A percentile compares a stretch with the other conserved stretches of the same genome.
These are phyloP conservation scores for Entelurus aequoreus DNA, from an alignment of 2,113 vertebrate genomes.

Conservation along the genomic window DNA sequence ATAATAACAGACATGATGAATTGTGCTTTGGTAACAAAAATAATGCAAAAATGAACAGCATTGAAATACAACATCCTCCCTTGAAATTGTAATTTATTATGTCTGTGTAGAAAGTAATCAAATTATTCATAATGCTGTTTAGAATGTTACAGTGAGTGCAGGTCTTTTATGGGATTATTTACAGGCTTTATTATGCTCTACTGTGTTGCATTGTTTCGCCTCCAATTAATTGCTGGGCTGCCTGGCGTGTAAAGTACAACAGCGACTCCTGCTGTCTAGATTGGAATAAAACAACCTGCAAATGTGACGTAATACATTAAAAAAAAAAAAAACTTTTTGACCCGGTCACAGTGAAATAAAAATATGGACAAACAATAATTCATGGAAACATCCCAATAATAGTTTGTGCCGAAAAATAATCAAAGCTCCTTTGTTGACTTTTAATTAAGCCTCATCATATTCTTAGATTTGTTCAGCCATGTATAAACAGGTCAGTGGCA, in stretches of 20 bases:
- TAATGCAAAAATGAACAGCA: conserved; percentile 29
- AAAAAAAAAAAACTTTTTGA: background rate
- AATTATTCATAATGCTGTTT: no score
- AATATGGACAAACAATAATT: no score
- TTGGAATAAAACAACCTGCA: conserved; percentile 29
- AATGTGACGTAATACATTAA: background rate
- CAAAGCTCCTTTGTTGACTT: no score
- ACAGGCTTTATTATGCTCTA: background rate
- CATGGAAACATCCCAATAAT: no score
- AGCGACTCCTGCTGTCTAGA: conserved; percentile 51
- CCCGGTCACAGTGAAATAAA: no score
- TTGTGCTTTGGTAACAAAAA: conserved; percentile 34
- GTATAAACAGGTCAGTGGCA: no score
- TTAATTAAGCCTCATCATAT: no score
- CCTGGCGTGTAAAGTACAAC: conserved; percentile 6
- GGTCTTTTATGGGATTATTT: background rate
- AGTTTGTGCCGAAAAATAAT: no score
- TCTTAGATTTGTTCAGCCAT: no score
- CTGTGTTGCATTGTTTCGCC: background rate
- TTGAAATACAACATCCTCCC: conserved; percentile 17
- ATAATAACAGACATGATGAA: conserved; percentile 27
- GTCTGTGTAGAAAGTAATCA: no score
- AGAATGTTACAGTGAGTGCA: background rate
- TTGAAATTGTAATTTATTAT: no score
- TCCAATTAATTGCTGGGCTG: background rate